A percentile compares a stretch with the other conserved stretches of the same genome.
These are phyloP conservation scores for Euphydryas editha DNA, from an alignment of 2,888 invertebrate species.

Conservation along the genomic window DNA sequence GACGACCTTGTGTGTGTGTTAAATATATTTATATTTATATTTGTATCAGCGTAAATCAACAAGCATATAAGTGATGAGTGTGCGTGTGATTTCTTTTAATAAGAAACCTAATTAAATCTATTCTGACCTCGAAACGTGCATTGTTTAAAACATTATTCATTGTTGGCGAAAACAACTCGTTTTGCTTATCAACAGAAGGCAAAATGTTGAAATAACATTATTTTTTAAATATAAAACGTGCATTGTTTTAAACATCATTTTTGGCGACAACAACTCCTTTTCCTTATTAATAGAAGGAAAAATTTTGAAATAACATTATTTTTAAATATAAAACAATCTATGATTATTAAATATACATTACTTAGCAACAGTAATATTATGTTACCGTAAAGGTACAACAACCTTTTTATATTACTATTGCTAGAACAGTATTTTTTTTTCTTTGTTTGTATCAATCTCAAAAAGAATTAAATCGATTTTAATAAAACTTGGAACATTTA, in stretches of 20 bases:
- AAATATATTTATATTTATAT: too few relatives aligned
- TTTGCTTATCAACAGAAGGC: background rate
- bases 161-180: background rate
- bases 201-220: background rate
- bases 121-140: slow-evolving; percentile 17
- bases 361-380: too few relatives aligned
- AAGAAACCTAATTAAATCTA: background rate
- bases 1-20: too few relatives aligned
- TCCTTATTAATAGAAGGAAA: background rate
- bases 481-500: too few relatives aligned
- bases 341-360: too few relatives aligned
- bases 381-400: too few relatives aligned
- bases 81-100: slow-evolving; percentile 20
- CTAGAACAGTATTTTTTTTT: too few relatives aligned
- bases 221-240: background rate
- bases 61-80: slow-evolving; percentile 5
- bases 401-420: too few relatives aligned
- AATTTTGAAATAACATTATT: background rate
- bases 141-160: background rate
- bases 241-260: slow-evolving; percentile 4
- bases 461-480: too few relatives aligned
- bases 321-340: background rate
- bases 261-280: background rate
- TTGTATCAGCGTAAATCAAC: background rate
- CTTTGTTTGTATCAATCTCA: too few relatives aligned